phyloP scores from a whole-genome alignment of 2,888 invertebrate species.

The Mythimna lalbum region DNA sequence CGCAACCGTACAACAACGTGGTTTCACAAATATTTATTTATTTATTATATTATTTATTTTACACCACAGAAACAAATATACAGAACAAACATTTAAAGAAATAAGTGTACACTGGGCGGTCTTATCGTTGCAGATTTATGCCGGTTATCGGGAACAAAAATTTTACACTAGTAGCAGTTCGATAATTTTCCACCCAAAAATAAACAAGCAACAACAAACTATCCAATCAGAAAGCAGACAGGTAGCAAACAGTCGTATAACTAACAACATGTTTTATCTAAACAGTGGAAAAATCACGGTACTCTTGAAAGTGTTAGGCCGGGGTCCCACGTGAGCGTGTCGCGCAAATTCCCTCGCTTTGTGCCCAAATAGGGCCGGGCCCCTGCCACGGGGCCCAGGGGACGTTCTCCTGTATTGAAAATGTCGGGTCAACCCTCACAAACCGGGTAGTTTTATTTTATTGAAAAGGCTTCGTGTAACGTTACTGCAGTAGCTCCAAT shows the following conservation, averaged over 20 bases:
- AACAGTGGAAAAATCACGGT: conserved; percentile 64
- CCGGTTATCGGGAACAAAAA: too few species aligned
- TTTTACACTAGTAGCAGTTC: too few species aligned
- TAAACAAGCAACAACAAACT: conserved; percentile 34
- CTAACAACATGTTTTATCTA: conserved; percentile 61
- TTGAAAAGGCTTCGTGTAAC: conserved; percentile 67
- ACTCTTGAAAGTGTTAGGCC: conserved; percentile 56
- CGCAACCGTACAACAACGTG: too few species aligned
- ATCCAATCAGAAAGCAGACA: conserved; percentile 43
- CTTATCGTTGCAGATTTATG: too few species aligned
- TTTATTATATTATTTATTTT: too few species aligned
- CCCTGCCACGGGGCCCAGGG: conserved; percentile 59
- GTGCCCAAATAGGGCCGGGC: conserved; percentile 66
- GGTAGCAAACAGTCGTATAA: conserved; percentile 52
- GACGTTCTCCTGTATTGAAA: conserved; percentile 68
- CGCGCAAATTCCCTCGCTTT: conserved; percentile 67
- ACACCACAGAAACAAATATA: too few species aligned
- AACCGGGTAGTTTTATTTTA: conserved; percentile 72
- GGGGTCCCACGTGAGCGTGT: conserved; percentile 59
- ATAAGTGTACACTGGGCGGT: too few species aligned
- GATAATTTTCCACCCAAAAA: too few species aligned
- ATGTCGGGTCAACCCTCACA: conserved; percentile 67
- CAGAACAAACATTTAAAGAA: too few species aligned
- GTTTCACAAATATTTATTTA: too few species aligned
- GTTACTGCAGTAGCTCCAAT: conserved; percentile 50